Evolutionary conservation across 64 coral and sea anemone species (phyloP).

Genomic region (Catalaphyllia jardinei): DNA sequence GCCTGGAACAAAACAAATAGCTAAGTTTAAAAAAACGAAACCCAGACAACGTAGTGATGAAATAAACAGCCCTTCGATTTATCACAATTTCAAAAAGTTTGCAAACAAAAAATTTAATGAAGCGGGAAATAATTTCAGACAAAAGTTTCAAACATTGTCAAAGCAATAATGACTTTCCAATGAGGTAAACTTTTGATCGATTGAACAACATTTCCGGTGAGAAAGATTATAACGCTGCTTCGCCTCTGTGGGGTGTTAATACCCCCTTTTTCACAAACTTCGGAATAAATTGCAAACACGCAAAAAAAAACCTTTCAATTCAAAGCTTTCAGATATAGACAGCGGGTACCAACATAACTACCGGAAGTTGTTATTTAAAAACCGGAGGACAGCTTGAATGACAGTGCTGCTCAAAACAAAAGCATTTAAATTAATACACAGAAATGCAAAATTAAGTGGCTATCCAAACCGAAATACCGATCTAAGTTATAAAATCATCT

Average conservation of each 20-base stretch:
- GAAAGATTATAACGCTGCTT: neutral
- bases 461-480: neutral
- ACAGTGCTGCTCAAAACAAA: neutral
- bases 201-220: neutral
- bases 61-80: no score
- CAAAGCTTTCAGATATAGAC: neutral
- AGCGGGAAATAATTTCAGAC: no score
- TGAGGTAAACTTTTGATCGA: neutral
- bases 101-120: no score
- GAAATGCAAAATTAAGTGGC: neutral
- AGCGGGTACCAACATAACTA: slow-evolving; percentile 44
- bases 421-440: neutral
- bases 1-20: slow-evolving; percentile 39
- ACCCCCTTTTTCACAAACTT: neutral
- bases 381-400: slow-evolving; percentile 3
- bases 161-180: neutral
- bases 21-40: neutral
- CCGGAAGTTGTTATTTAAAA: slow-evolving; percentile 1
- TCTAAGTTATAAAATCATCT: neutral
- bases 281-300: neutral
- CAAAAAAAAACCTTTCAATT: neutral
- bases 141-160: no score
- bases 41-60: no score
- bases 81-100: no score
- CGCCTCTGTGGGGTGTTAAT: neutral